These are phyloP conservation scores for Esox lucius DNA, from an alignment of 2,797 vertebrate species.

Conservation along the genomic window DNA sequence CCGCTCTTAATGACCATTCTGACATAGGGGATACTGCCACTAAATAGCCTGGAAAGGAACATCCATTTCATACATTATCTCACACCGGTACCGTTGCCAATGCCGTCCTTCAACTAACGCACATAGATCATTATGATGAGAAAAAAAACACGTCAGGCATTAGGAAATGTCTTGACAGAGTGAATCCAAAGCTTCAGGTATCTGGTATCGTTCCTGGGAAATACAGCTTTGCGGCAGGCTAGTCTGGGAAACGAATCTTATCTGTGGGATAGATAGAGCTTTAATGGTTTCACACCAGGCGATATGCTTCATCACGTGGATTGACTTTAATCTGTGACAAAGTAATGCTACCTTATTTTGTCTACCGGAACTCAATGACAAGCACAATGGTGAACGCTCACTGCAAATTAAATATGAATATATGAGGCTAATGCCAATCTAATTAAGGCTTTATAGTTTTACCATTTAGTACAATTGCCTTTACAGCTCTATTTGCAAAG, in stretches of 20 bases:
- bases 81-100: constrained; percentile 40
- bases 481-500: constrained; percentile 49
- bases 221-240: constrained; percentile 35
- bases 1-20: constrained; percentile 63
- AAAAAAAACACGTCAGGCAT: constrained; percentile 33
- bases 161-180: constrained; percentile 35
- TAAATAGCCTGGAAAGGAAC: constrained; percentile 56
- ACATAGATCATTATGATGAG: constrained; percentile 20
- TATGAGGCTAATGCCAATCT: background rate
- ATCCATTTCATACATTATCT: constrained; percentile 35
- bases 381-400: constrained; percentile 19
- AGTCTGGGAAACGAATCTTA: constrained; percentile 56
- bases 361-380: constrained; percentile 33
- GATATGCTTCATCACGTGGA: constrained; percentile 42
- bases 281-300: constrained; percentile 56
- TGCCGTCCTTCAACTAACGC: background rate
- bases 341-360: constrained; percentile 49
- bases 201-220: constrained; percentile 48
- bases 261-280: constrained; percentile 49
- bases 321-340: constrained; percentile 50
- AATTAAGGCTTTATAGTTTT: constrained; percentile 36
- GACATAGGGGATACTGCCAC: constrained; percentile 50
- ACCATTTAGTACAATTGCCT: constrained; percentile 62
- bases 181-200: constrained; percentile 38
- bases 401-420: background rate